Evolutionary conservation across 1,140 invertebrate species (phyloP).

Genomic region (Ooceraea biroi): DNA sequence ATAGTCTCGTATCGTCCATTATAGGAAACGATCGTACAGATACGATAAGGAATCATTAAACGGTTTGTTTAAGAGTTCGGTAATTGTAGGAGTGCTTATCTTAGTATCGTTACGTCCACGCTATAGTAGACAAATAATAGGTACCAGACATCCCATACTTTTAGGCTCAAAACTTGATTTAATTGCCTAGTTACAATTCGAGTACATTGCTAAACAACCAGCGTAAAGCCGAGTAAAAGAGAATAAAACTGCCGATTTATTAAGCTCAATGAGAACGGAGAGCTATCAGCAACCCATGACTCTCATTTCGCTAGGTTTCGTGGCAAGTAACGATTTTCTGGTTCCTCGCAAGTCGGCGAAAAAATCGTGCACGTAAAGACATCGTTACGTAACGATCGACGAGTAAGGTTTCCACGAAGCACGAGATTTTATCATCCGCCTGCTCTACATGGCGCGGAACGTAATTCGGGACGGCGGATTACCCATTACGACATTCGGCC

Average conservation of each 20-base stretch:
- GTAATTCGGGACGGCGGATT: conserved; percentile 49
- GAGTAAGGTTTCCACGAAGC: conserved; percentile 25
- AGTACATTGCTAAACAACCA: too few species aligned
- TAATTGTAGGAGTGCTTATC: too few species aligned
- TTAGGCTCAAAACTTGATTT: too few species aligned
- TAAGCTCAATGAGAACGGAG: neutral
- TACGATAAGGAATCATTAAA: too few species aligned
- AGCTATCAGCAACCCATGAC: neutral
- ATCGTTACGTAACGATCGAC: conserved; percentile 37
- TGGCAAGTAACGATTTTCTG: conserved; percentile 25
- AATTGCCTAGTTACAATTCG: too few species aligned
- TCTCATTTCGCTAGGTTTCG: conserved; percentile 16
- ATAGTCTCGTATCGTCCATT: too few species aligned
- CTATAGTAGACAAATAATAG: too few species aligned
- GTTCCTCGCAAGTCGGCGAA: neutral
- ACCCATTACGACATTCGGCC: conserved; percentile 43
- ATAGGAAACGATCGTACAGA: too few species aligned
- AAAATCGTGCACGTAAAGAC: conserved; percentile 50
- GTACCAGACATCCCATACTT: too few species aligned
- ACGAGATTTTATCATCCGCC: conserved; percentile 48
- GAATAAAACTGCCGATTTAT: neutral
- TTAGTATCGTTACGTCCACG: too few species aligned
- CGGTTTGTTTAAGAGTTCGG: too few species aligned
- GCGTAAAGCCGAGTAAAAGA: neutral
- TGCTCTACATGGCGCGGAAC: conserved; percentile 34